Evolutionary conservation across 2,113 vertebrate genomes (phyloP), one percentile per base, ranked within the genome.

Genomic region (Siniperca chuatsi): DNA sequence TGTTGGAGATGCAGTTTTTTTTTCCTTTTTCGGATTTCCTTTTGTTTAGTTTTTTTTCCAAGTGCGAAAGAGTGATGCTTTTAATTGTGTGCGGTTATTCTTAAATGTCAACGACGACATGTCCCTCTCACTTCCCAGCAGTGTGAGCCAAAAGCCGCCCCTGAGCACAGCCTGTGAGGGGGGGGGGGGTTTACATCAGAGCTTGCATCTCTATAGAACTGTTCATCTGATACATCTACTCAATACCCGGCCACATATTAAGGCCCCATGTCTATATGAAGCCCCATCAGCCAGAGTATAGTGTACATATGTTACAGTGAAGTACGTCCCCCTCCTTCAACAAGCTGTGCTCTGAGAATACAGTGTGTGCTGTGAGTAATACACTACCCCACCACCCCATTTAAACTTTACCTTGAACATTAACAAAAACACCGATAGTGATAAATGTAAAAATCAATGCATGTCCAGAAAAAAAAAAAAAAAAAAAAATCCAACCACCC

Each of bases 121-220:
- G 79, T 89, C 94, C 89, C 92, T 95, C 94, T 94, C 94, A 95
- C 95, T 95, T 95, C 93, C 94, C 93, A 94, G 94, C 94, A 95
- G 95, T 94, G 93, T 92, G 94, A 95, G 94, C 92, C 79, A 87
- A 93, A 95, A 94, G 93, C 91, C 64, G 64, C 89, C 87, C 58
- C 67, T 21, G 86, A 92, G 92, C 91, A 93, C 83, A 89, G 85
- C 91, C 86, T 86, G 87, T 40, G 78, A 79, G 75, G 81, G 72
- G 66, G 29, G 29, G 29, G 29, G 29, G 35, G 35, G 35, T 74
- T 78, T 2, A 58, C 29, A 25, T 60, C 40, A 71, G 46, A 10
- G 23, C 57, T 23, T 48, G 25, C 13, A 37, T 68, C 37, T 62
- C 8, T 12, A 42, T 10, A 23, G 23, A 72, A 35, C 25, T 13